Evolutionary conservation across 2,888 invertebrate species (phyloP).

Genomic region (Troides aeacus): DNA sequence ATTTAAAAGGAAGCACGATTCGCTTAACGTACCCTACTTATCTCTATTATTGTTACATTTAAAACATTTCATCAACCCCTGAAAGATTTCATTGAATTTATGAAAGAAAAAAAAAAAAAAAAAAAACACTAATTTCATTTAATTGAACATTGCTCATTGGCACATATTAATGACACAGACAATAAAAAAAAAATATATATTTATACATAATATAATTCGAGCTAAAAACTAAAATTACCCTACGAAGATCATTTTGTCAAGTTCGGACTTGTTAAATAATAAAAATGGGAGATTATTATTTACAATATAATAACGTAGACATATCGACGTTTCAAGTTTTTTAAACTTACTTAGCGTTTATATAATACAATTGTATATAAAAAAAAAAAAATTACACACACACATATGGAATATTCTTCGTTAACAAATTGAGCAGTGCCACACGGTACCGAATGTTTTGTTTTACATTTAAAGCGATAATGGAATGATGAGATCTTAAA

Average conservation of each 20-base stretch:
- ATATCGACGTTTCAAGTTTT: slow-evolving; percentile 48
- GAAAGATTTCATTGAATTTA: slow-evolving; percentile 19
- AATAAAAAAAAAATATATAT: slow-evolving; percentile 13
- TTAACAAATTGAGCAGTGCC: slow-evolving; percentile 55
- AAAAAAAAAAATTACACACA: slow-evolving; percentile 23
- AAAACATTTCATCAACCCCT: slow-evolving; percentile 6
- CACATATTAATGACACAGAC: slow-evolving; percentile 73
- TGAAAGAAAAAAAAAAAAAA: slow-evolving; percentile 34
- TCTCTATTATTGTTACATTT: slow-evolving; percentile 15
- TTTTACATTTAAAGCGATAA: slow-evolving; percentile 57
- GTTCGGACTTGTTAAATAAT: slow-evolving; percentile 43
- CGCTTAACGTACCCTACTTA: slow-evolving; percentile 56
- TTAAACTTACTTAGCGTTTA: slow-evolving; percentile 50
- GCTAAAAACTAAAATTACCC: slow-evolving; percentile 43
- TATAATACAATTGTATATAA: slow-evolving; percentile 50
- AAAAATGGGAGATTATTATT: slow-evolving; percentile 49
- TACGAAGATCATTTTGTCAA: slow-evolving; percentile 70
- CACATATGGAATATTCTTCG: slow-evolving; percentile 43
- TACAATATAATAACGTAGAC: slow-evolving; percentile 49
- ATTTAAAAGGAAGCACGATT: slow-evolving; percentile 72
- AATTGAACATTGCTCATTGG: slow-evolving; percentile 64
- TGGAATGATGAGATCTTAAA: slow-evolving; percentile 77
- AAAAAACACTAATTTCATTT: slow-evolving; percentile 30
- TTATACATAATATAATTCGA: slow-evolving; percentile 37
- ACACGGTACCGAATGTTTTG: slow-evolving; percentile 52